phyloP scores from a whole-genome alignment of 2,888 invertebrate genomes.

The Nymphalis urticae region DNA sequence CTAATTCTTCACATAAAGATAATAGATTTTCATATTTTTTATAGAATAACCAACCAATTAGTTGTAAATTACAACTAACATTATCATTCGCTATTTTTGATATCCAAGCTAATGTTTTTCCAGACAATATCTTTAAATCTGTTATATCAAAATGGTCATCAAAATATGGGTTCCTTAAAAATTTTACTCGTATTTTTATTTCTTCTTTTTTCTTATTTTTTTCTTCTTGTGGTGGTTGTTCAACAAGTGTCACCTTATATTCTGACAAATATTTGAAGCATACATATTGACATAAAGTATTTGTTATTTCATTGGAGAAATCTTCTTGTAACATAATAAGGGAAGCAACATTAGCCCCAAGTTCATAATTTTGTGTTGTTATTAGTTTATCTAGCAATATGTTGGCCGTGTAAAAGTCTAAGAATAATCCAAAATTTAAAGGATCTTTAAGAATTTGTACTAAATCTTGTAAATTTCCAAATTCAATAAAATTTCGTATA shows the following conservation, averaged over 20 bases:
- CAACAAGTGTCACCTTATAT: constrained; percentile 45
- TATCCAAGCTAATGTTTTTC: constrained; percentile 89
- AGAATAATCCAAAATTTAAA: constrained; percentile 93
- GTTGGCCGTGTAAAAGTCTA: constrained; percentile 90
- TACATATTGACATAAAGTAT: constrained; percentile 86
- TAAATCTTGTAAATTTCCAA: constrained; percentile 83
- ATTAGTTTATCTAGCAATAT: constrained; percentile 90
- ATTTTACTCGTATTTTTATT: constrained; percentile 88
- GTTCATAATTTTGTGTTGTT: constrained; percentile 83
- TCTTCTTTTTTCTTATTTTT: constrained; percentile 77
- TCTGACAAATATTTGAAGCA: constrained; percentile 85
- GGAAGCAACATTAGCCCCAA: constrained; percentile 89
- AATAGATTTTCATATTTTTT: constrained; percentile 83
- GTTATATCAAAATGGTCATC: constrained; percentile 95
- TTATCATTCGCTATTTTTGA: constrained; percentile 74
- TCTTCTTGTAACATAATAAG: constrained; percentile 95
- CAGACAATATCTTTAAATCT: constrained; percentile 86
- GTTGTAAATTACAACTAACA: constrained; percentile 79
- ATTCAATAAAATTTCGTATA: constrained; percentile 82
- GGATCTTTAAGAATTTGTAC: constrained; percentile 89
- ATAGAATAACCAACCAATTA: constrained; percentile 85
- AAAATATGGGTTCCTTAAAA: constrained; percentile 89
- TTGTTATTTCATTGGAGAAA: constrained; percentile 85
- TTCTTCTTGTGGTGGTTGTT: constrained; percentile 40
- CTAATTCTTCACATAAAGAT: constrained; percentile 50